These are phyloP conservation scores for Anoncus sp. DNA, from an alignment of 2,888 invertebrate genomes.

Conservation along the genomic window DNA sequence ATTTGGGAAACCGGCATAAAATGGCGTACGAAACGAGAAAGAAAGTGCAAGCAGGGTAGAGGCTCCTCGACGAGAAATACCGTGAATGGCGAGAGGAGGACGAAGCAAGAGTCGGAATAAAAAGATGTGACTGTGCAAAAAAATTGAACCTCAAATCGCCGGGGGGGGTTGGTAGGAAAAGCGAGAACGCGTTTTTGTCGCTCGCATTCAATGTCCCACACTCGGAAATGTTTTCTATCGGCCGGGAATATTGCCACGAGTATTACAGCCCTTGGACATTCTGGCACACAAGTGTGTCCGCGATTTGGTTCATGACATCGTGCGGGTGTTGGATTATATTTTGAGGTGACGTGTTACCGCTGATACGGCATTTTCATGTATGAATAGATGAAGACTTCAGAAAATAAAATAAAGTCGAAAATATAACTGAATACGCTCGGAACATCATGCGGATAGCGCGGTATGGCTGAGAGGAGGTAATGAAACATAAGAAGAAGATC, in stretches of 20 bases:
- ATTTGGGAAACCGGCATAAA: conserved; percentile 31
- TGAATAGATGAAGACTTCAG: background rate
- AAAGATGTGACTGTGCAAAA: conserved; percentile 52
- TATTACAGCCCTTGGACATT: conserved; percentile 66
- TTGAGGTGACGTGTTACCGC: conserved; percentile 22
- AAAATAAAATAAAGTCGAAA: conserved; percentile 13
- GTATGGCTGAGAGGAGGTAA: conserved; percentile 1
- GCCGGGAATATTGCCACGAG: conserved; percentile 72
- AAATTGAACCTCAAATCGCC: conserved; percentile 56
- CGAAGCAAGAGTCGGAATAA: conserved; percentile 14
- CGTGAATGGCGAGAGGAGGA: background rate
- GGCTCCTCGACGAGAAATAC: conserved; percentile 6
- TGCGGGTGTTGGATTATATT: background rate
- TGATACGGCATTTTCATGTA: conserved; percentile 18
- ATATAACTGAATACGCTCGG: conserved; percentile 32
- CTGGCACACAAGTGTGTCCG: conserved; percentile 25
- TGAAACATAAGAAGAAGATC: background rate
- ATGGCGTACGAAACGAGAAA: conserved; percentile 35
- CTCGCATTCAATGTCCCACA: conserved; percentile 19
- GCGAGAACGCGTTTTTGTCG: conserved; percentile 50
- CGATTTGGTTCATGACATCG: conserved; percentile 30
- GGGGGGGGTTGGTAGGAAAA: conserved; percentile 46
- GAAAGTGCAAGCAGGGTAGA: conserved; percentile 28
- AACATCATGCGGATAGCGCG: background rate
- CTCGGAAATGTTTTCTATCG: conserved; percentile 71